Conservation (phyloP, 2,113 vertebrate genomes). For the Dasyornis broadbenti region DNA sequence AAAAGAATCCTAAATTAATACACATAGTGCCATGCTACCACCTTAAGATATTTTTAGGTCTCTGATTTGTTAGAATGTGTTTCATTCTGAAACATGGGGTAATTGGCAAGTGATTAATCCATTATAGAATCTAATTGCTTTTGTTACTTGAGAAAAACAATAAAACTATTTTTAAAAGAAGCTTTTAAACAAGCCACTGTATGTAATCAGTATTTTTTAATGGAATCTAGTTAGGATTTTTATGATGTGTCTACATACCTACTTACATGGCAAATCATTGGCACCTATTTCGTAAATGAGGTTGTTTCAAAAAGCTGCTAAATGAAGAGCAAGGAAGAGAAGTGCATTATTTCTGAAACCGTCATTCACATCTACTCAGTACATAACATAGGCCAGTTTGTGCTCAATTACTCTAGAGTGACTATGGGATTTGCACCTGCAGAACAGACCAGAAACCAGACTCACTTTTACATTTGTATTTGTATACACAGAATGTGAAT, state of each 20-base stretch:
- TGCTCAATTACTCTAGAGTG: not conserved
- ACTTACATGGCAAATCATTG: not conserved
- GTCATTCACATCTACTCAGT: not conserved
- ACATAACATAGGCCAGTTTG: not conserved
- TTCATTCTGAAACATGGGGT: not conserved
- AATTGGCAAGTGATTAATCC: conserved; percentile 1
- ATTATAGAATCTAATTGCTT: not conserved
- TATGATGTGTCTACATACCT: not conserved
- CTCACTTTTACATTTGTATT: not conserved
- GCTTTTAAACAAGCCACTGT: not conserved
- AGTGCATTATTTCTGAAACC: not conserved
- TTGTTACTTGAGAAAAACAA: not conserved
- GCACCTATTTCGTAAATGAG: not conserved
- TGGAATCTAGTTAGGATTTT: not conserved
- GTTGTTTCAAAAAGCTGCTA: not conserved
- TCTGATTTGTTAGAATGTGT: not conserved
- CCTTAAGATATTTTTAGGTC: not conserved
- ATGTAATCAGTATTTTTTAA: not conserved
- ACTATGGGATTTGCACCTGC: not conserved
- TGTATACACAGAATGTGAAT: not conserved
- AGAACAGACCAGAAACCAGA: not conserved
- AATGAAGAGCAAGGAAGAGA: not conserved
- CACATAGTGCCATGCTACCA: not conserved
- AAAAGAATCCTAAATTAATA: not conserved
- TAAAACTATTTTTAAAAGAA: not conserved